A percentile compares a stretch with the other conserved stretches of the same genome.
These are phyloP conservation scores for Anguilla marmorata DNA, from an alignment of 2,797 vertebrate genomes.

Conservation along the genomic window DNA sequence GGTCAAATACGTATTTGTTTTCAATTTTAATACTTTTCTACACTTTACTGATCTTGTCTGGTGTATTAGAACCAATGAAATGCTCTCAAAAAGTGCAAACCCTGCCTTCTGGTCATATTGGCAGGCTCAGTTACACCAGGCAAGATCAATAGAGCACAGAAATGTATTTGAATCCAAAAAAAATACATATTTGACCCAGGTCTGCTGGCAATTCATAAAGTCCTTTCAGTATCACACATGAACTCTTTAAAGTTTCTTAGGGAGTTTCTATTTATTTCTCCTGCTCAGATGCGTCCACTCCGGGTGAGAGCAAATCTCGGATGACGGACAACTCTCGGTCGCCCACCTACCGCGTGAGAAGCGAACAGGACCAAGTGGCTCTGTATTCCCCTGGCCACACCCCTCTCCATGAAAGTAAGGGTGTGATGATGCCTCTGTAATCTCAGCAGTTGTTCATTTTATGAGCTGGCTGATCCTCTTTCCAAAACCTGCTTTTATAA, in stretches of 20 bases:
- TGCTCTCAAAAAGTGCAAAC: too few species aligned
- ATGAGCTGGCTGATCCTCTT: not conserved
- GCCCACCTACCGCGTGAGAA: constrained; percentile 83
- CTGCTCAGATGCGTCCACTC: constrained; percentile 80
- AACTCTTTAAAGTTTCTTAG: not conserved
- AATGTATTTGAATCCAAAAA: too few species aligned
- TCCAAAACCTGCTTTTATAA: not conserved
- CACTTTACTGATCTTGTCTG: too few species aligned
- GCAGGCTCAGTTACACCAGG: too few species aligned
- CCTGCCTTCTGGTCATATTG: too few species aligned
- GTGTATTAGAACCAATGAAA: too few species aligned
- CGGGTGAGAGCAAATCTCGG: constrained; percentile 77
- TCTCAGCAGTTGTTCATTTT: not conserved
- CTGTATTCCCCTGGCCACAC: constrained; percentile 90
- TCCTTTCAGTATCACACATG: not conserved
- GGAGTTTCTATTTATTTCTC: constrained; percentile 24
- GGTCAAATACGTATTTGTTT: too few species aligned
- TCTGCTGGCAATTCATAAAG: not conserved
- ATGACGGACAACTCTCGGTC: constrained; percentile 81
- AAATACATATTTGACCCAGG: too few species aligned
- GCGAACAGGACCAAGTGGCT: constrained; percentile 84
- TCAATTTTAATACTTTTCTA: too few species aligned
- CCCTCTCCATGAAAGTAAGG: constrained; percentile 98
- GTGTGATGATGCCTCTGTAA: constrained; percentile 78
- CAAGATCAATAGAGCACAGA: too few species aligned